Percentiles rank a stretch among this genome's conserved stretches.
Evolutionary conservation across 2,888 invertebrate species (phyloP).

Genomic region (Temnothorax rugatulus): DNA sequence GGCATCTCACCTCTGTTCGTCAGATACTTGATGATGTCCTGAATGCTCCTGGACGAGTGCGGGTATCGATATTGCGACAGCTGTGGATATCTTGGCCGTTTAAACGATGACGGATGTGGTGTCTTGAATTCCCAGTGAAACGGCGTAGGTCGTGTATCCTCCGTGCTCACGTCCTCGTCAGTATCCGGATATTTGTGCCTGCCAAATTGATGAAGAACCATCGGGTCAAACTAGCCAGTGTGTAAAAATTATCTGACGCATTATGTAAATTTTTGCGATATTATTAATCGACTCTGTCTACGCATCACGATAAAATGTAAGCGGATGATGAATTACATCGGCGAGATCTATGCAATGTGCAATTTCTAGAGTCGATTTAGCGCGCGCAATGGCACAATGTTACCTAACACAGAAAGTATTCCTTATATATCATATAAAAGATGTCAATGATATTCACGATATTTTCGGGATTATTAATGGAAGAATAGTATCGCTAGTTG

Average conservation of each 20-base stretch:
- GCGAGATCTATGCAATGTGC: background rate
- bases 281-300: background rate
- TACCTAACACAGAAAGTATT: slow-evolving; percentile 49
- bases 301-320: background rate
- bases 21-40: slow-evolving; percentile 85
- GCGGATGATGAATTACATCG: background rate
- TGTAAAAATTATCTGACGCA: background rate
- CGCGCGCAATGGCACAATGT: slow-evolving; percentile 18
- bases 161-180: slow-evolving; percentile 75
- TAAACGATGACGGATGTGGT: slow-evolving; percentile 82
- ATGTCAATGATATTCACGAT: slow-evolving; percentile 27
- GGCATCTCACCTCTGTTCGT: slow-evolving; percentile 77
- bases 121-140: slow-evolving; percentile 86
- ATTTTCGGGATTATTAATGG: slow-evolving; percentile 23
- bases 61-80: slow-evolving; percentile 83
- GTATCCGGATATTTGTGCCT: slow-evolving; percentile 77
- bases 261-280: background rate
- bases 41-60: slow-evolving; percentile 83
- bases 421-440: background rate
- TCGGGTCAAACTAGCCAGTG: background rate
- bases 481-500: background rate
- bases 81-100: slow-evolving; percentile 83
- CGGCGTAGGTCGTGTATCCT: slow-evolving; percentile 86
- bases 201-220: background rate
- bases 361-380: slow-evolving; percentile 2